phyloP scores from a whole-genome alignment of 2,797 vertebrate genomes.

The Phrynocephalus vlangalii region DNA sequence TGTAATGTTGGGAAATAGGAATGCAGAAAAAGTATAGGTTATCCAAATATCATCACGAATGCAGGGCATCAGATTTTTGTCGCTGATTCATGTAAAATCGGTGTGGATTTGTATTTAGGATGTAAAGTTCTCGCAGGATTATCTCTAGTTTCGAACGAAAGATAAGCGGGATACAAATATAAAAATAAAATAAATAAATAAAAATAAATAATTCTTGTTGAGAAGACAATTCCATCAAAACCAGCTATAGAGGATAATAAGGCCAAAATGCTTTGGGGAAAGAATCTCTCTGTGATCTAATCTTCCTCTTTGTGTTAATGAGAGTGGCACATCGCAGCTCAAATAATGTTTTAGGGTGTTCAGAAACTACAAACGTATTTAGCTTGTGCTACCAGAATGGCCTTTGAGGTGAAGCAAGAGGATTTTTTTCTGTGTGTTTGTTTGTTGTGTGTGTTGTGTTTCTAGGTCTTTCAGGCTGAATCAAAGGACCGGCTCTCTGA shows the following conservation, averaged over 20 bases:
- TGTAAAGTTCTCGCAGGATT: not conserved
- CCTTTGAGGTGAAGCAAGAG: not conserved
- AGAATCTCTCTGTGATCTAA: too few relatives aligned
- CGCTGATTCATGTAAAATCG: not conserved
- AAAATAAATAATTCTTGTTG: too few relatives aligned
- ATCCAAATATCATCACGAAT: not conserved
- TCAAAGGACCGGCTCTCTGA: constrained; percentile 87
- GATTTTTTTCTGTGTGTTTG: constrained; percentile 30
- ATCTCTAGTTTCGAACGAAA: too few relatives aligned
- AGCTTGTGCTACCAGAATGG: not conserved
- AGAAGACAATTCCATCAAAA: not conserved
- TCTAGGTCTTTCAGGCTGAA: constrained; percentile 88
- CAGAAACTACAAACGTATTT: not conserved
- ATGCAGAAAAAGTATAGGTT: not conserved
- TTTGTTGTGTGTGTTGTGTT: constrained; percentile 27
- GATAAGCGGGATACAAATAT: too few relatives aligned
- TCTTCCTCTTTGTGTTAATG: not conserved
- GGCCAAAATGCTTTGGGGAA: not conserved
- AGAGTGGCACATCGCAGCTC: not conserved
- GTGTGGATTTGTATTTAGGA: not conserved
- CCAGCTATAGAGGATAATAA: not conserved
- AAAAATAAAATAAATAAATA: too few relatives aligned
- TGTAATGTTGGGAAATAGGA: too few relatives aligned
- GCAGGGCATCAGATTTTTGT: not conserved
- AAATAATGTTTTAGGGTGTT: not conserved